Evolutionary conservation across 2,113 vertebrate genomes (phyloP).

Genomic region (Macroglossus sobrinus): DNA sequence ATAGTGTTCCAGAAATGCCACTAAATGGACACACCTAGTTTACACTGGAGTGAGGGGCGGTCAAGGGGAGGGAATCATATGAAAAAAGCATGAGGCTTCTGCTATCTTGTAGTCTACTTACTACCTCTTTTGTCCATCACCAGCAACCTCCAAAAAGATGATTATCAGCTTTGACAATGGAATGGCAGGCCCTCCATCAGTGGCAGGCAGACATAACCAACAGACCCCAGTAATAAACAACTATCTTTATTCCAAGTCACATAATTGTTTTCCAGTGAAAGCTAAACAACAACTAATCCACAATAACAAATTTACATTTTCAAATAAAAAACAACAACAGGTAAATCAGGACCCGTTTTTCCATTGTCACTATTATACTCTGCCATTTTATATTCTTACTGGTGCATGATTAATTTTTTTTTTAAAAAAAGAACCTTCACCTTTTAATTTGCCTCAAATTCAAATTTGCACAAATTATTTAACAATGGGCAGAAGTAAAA

Average conservation of each 20-base stretch:
- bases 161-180: neutral
- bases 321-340: neutral
- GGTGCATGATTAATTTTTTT: neutral
- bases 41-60: accelerated
- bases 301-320: neutral
- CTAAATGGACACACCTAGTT: neutral
- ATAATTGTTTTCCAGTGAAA: neutral
- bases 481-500: neutral
- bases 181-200: neutral
- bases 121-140: neutral
- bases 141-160: neutral
- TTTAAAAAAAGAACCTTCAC: neutral
- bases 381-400: neutral
- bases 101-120: neutral
- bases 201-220: neutral
- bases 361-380: neutral
- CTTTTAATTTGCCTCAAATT: neutral
- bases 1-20: neutral
- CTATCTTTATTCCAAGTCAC: neutral
- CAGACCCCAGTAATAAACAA: neutral
- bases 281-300: neutral
- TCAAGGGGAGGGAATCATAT: neutral
- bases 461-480: neutral
- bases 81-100: neutral
- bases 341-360: neutral